Evolutionary conservation across 2,113 vertebrate genomes (phyloP).

Genomic region (Cepphus grylle): DNA sequence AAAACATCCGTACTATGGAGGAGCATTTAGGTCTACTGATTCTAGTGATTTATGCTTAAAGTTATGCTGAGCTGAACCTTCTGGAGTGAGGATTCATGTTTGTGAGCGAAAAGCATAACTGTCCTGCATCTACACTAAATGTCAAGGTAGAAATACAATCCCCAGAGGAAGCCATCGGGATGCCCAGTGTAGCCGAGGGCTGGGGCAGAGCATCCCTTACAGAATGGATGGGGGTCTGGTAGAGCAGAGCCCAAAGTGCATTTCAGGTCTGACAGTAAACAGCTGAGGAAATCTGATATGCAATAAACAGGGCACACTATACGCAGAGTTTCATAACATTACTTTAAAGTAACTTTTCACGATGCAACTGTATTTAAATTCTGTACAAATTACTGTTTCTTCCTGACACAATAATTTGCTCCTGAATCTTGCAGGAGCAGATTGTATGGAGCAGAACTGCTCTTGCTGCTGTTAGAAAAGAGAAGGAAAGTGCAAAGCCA

Average conservation of each 20-base stretch:
- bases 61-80: background rate
- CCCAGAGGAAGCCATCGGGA: background rate
- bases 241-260: background rate
- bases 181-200: rapidly evolving
- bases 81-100: background rate
- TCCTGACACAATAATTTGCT: background rate
- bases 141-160: background rate
- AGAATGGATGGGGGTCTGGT: background rate
- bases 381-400: background rate
- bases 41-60: background rate
- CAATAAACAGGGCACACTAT: background rate
- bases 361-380: background rate
- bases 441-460: background rate
- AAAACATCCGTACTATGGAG: background rate
- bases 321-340: background rate
- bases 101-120: background rate
- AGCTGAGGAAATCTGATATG: background rate
- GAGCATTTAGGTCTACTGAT: background rate
- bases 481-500: background rate
- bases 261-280: background rate
- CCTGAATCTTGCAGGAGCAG: background rate
- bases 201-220: background rate
- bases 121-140: background rate
- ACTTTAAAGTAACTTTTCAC: background rate
- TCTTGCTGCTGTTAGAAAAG: background rate